A percentile compares a stretch with the other conserved stretches of the same genome.
Conservation (phyloP, 2,797 vertebrate genomes). For the Sebastes jordani region DNA sequence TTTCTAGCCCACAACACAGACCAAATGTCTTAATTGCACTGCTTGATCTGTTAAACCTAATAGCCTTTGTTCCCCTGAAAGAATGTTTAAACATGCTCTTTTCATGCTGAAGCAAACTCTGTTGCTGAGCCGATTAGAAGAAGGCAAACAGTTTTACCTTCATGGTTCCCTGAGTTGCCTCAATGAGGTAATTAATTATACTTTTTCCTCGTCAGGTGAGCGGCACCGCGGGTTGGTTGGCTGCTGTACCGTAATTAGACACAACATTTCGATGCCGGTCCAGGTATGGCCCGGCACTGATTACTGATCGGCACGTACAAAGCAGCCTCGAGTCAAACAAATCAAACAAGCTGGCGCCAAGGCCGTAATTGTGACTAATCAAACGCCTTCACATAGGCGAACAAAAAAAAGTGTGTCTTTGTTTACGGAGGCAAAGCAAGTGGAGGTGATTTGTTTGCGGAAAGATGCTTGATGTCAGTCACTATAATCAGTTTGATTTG, state of each 20-base stretch:
- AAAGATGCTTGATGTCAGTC: constrained; percentile 24
- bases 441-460: constrained; percentile 58
- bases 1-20: background rate
- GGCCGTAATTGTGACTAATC: constrained; percentile 71
- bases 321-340: constrained; percentile 60
- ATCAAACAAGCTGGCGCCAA: constrained; percentile 50
- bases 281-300: constrained; percentile 40
- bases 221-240: constrained; percentile 40
- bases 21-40: constrained; percentile 4
- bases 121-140: constrained; percentile 44
- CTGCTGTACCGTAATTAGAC: constrained; percentile 68
- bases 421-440: constrained; percentile 45
- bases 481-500: constrained; percentile 44
- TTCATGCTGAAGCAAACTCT: constrained; percentile 7
- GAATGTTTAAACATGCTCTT: constrained; percentile 16
- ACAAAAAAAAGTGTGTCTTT: constrained; percentile 19
- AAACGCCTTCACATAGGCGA: constrained; percentile 54
- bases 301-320: constrained; percentile 44
- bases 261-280: constrained; percentile 40
- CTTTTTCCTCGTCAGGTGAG: constrained; percentile 60
- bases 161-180: constrained; percentile 59
- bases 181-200: constrained; percentile 67
- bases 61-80: constrained; percentile 25
- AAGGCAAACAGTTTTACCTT: constrained; percentile 55
- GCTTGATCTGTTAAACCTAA: constrained; percentile 30